These are phyloP conservation scores for Myotis vivesi DNA, from an alignment of 2,797 vertebrate genomes.

Conservation along the genomic window DNA sequence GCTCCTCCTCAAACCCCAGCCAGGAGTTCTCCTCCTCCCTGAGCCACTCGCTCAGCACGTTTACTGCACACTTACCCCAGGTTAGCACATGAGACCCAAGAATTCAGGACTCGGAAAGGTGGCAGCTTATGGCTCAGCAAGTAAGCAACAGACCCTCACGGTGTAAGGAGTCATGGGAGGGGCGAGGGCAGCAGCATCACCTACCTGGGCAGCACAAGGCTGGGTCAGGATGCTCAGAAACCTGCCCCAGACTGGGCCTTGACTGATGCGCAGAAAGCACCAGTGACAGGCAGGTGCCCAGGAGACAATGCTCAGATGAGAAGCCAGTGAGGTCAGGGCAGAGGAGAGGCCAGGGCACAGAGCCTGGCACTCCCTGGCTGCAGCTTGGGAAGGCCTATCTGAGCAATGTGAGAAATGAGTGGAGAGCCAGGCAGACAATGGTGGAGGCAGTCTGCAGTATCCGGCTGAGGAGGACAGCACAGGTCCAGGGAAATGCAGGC, in stretches of 20 bases:
- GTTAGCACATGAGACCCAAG: background rate
- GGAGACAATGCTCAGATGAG: background rate
- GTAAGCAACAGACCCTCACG: background rate
- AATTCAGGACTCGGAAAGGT: background rate
- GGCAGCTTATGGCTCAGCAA: background rate
- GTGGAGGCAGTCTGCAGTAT: background rate
- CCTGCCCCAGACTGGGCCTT: background rate
- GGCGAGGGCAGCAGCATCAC: background rate
- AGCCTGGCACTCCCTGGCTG: background rate
- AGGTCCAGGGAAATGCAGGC: background rate
- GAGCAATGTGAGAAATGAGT: background rate
- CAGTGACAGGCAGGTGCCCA: background rate
- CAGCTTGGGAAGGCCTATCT: background rate
- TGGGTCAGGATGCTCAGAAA: background rate
- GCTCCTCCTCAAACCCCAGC: background rate
- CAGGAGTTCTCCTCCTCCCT: background rate
- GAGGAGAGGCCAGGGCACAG: too few species aligned
- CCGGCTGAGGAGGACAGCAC: background rate
- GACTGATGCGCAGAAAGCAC: background rate
- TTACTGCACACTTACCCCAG: background rate
- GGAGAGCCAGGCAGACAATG: background rate
- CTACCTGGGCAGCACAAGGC: background rate
- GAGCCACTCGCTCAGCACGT: background rate
- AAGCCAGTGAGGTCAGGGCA: background rate
- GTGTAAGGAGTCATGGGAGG: background rate